Evolutionary conservation across 1,140 invertebrate genomes (phyloP), one percentile per base, ranked within the genome.

Genomic region (Sogatella furcifera): DNA sequence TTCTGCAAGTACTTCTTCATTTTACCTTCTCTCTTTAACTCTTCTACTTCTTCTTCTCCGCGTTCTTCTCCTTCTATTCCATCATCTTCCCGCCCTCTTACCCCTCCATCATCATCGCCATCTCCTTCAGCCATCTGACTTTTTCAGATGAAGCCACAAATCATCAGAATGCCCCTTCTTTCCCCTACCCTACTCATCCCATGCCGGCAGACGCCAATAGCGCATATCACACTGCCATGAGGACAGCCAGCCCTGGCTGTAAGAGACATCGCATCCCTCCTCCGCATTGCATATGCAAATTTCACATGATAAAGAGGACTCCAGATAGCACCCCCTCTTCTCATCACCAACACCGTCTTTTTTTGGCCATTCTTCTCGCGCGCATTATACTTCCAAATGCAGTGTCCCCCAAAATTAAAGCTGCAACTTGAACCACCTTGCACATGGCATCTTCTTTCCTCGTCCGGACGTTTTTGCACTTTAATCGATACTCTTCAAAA

Each of bases 341-440:
- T 10, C 34, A 9, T 38, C 34, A 4, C 31, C 31, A 5, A 31
- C 34, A 9, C 34, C 34, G 1, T 13, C 8, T 13, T 38, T 38
- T 38, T 38, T 38, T 4, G 5, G 34, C 34, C 34, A 38, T 38
- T 38, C 34, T 38, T 38, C 34, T 4, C 46, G 46, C 46, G 34
- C 46, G 46, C 46, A 49, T 49, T 49, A 49, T 49, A 49, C 46
- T 49, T 49, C 46, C 46, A 49, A 49, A 49, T 49, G 46, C 21
- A 49, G 46, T 22, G 46, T 49, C 15, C 46, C 34, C 46, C 46
- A 49, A 49, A 49, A 49, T 49, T 49, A 49, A 9, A 10, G 15
- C 21, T 19, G 21, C 5, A 15, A 13, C 46, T 17, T 49, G 11
- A 19, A 5, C 46, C 46, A 49, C 46, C 46, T 49, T 38, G 34